Percentiles rank a stretch among this genome's conserved stretches.
These are phyloP conservation scores for Seriola rivoliana DNA, from an alignment of 2,113 vertebrate species.

Conservation along the genomic window DNA sequence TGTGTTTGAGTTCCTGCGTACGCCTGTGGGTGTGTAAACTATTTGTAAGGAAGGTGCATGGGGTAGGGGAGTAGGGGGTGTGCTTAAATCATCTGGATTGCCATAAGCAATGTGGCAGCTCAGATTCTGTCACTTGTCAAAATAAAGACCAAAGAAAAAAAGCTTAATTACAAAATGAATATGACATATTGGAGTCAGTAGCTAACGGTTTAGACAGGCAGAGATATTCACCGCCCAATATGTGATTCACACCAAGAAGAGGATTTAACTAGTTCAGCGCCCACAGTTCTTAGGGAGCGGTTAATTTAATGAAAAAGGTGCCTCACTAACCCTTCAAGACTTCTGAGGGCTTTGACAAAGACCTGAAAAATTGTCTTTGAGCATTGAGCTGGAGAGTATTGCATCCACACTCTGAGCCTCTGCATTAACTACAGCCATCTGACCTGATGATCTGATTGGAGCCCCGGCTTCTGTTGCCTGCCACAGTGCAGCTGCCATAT, in stretches of 20 bases:
- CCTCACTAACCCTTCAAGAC: constrained; percentile 38
- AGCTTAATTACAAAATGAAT: constrained; percentile 54
- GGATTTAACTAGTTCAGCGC: constrained; percentile 45
- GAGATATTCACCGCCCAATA: constrained; percentile 23
- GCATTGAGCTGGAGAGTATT: constrained; percentile 55
- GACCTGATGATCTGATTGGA: constrained; percentile 75
- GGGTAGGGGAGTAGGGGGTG: background rate
- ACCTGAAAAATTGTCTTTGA: constrained; percentile 49
- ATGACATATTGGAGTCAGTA: constrained; percentile 43
- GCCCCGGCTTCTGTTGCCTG: constrained; percentile 72
- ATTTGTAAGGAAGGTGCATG: constrained; percentile 7
- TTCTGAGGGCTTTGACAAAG: constrained; percentile 23
- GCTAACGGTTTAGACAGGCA: constrained; percentile 9
- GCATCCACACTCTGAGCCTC: constrained; percentile 54
- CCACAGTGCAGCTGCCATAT: constrained; percentile 77
- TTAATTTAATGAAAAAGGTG: constrained; percentile 65
- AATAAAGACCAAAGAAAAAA: constrained; percentile 21
- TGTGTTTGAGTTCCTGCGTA: constrained; percentile 24
- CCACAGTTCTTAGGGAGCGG: constrained; percentile 38
- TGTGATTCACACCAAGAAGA: constrained; percentile 30
- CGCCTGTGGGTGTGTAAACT: constrained; percentile 17
- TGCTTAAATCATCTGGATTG: constrained; percentile 17
- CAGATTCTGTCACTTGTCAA: constrained; percentile 19
- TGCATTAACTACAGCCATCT: constrained; percentile 69
- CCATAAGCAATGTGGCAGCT: constrained; percentile 28